Base-by-base conservation (phyloP, 2,888 invertebrate genomes). In the Tinea pellionella region DNA sequence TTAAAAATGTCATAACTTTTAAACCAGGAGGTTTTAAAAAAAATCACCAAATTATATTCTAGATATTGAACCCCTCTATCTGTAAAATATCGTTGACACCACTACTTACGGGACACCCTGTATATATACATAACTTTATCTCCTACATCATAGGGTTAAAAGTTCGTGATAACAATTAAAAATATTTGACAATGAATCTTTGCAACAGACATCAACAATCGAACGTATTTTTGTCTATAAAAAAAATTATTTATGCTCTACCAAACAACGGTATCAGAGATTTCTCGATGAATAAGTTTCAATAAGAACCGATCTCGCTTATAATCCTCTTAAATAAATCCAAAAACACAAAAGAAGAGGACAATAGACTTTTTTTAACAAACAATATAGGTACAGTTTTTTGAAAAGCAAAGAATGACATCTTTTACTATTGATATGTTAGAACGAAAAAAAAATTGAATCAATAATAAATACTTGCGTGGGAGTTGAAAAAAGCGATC, bases 311-410 rank as follows among this genome's bases (percentile, higher is more conserved):
- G 65, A 69, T 69, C 69, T 62, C 69, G 67, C 69, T 68, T 67
- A 67, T 77, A 79, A 82, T 78, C 78, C 79, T 77, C 79, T 77
- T 77, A 68, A 60, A 63, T 24, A 61, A 63, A 62, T 61, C 62
- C 60, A 42, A 16, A 29, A n/a, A 15, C 42, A 64, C 62, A 64
- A 63, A 59, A 63, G 58, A 41, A 13, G n/a, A 59, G 43, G 24
- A 61, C 59, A 61, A 61, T 61, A 18, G 55, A 13, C 55, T 61
- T 61, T 61, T 61, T 42, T 60, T 12, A 47, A 16, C 56, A 61
- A 59, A 61, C 59, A 59, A 59, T 59, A 13, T 42, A 13, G 42
- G 19, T 15, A 56, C 61, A 56, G 16, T 47, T 47, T 57, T 43
- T 56, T 60, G 30, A 51, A 61, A 43, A 51, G 56, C 42, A 37